Conservation (phyloP, 2,797 vertebrate genomes). For the Naso thynnoides region DNA sequence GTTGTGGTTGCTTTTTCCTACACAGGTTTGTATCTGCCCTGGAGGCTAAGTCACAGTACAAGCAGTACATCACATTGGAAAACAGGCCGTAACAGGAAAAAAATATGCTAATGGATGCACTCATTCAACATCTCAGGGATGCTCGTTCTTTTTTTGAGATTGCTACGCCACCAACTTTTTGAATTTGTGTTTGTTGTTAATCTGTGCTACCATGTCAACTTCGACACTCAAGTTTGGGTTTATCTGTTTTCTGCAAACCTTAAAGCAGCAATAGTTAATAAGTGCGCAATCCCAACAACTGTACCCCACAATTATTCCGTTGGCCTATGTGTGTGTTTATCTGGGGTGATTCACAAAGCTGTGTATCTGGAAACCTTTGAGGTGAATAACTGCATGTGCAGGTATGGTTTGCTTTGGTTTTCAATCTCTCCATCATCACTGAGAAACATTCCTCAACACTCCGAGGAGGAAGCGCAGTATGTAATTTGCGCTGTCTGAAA, state of each 20-base stretch:
- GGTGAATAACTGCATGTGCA: conserved; percentile 58
- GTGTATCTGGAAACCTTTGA: conserved; percentile 63
- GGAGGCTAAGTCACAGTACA: background rate
- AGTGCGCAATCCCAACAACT: conserved; percentile 55
- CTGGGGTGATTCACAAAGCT: conserved; percentile 61
- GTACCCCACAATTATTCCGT: conserved; percentile 62
- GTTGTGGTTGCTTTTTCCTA: background rate
- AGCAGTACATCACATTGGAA: background rate
- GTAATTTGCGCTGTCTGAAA: conserved; percentile 79
- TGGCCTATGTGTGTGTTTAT: conserved; percentile 67
- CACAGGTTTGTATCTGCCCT: background rate
- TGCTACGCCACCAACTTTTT: conserved; percentile 1
- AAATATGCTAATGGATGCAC: background rate
- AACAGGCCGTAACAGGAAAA: conserved; percentile 15
- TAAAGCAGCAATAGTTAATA: conserved; percentile 57
- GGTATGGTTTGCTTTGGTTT: conserved; percentile 66
- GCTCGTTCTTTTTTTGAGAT: background rate
- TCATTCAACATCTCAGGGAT: conserved; percentile 15
- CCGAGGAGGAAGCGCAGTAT: conserved; percentile 67
- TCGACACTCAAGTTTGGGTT: conserved; percentile 11
- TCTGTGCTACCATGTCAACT: conserved; percentile 31
- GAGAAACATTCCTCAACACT: conserved; percentile 73
- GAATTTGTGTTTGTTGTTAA: conserved; percentile 29
- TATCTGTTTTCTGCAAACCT: conserved; percentile 31
- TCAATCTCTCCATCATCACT: conserved; percentile 73